Percentiles rank a stretch among this genome's conserved stretches.
Evolutionary conservation across 2,888 invertebrate species (phyloP).

Genomic region (Plutella xylostella): DNA sequence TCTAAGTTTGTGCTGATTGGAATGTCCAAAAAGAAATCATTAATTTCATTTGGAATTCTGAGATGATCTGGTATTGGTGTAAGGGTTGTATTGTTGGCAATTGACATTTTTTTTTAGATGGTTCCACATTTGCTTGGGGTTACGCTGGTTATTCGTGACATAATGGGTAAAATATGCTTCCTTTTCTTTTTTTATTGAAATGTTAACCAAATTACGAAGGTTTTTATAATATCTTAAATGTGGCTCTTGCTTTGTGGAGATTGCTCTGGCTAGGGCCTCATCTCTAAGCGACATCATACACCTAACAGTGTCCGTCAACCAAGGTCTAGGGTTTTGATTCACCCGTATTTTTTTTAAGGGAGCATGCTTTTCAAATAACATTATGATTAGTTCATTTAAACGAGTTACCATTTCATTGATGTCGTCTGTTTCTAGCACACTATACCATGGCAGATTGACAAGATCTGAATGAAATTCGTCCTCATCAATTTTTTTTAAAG

Average conservation of each 20-base stretch:
- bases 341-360: background rate
- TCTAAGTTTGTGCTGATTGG: background rate
- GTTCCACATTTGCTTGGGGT: background rate
- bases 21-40: background rate
- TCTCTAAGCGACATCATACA: background rate
- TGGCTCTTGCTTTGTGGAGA: background rate
- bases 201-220: slow-evolving; percentile 13
- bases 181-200: slow-evolving; percentile 3
- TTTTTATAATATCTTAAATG: background rate
- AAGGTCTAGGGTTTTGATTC: background rate
- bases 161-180: background rate
- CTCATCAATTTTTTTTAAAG: background rate
- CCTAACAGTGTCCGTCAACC: background rate
- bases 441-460: background rate
- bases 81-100: background rate
- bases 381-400: background rate
- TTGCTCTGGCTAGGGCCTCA: background rate
- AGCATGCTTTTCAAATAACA: background rate
- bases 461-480: background rate
- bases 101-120: background rate
- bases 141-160: background rate
- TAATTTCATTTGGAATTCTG: background rate
- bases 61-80: background rate
- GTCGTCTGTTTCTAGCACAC: background rate
- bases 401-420: background rate